Base-by-base conservation (phyloP, 2,113 vertebrate species). In the Pyxicephalus adspersus region DNA sequence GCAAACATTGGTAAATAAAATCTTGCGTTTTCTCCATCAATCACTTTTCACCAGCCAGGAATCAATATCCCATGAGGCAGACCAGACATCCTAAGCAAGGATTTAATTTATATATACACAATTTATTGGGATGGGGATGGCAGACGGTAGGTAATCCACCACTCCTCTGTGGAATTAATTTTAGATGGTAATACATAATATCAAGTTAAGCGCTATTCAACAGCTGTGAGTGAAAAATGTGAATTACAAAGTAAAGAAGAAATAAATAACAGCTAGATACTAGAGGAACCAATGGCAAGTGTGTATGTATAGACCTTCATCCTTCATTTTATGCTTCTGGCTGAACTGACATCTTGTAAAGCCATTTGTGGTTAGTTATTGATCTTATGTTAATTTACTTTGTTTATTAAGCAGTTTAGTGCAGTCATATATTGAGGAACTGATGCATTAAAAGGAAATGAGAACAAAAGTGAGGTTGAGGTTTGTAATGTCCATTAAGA, bases 31-130 rank as follows among this genome's bases (percentile, higher is more conserved):
- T 64, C 19, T 50, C 60, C 74, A 65, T 64, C 76, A 64, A 66
- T 77, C 76, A 76, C 38, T 77, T 75, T 25, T 55, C 19, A 23
- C 23, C 61, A 77, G 63, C 26, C 54, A 50, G 63, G 45, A 77
- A 77, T 77, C 76, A 66, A 77, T 77, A 77, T 77, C 76, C 72
- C 63, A 77, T 31, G 76, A 77, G 61, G 75, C 38, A 77, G 50
- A 64, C 61, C 50, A 55, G 45, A 31, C 28, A 1, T 51, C 29
- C 45, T 52, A 77, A 64, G 76, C 28, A n/a, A 25, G 61, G 58
- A 64, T 77, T 77, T 77, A 63, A 52, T 63, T 50, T 60, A 76
- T 76, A 76, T 72, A 55, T 34, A 77, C 54, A 64, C 28, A 20
- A 66, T 77, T 66, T 77, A 54, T 34, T 55, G n/a, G 38, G 16